phyloP scores from a whole-genome alignment of 2,797 vertebrate genomes.

The Premnoplex brunnescens region DNA sequence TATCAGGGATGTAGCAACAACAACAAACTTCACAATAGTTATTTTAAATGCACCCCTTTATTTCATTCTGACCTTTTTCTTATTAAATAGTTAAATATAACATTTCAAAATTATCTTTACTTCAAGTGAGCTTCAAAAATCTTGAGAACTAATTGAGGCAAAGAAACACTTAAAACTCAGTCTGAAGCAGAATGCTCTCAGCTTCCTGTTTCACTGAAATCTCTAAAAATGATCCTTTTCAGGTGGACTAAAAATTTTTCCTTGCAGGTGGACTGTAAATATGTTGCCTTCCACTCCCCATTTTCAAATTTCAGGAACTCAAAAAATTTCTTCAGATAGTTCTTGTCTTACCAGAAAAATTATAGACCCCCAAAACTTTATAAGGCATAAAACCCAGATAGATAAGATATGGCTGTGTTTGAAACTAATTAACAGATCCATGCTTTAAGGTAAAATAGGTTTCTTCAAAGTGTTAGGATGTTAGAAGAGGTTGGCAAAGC shows the following conservation, averaged over 20 bases:
- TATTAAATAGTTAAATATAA: background rate
- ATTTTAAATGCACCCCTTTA: background rate
- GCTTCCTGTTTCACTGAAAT: background rate
- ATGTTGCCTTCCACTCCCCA: background rate
- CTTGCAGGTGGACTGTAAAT: background rate
- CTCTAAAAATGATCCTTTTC: background rate
- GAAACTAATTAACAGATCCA: background rate
- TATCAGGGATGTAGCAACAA: background rate
- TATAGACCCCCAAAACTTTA: background rate
- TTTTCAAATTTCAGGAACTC: background rate
- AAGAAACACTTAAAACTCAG: background rate
- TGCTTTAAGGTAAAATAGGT: background rate
- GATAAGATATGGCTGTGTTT: background rate
- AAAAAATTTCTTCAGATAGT: background rate
- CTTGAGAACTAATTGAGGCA: background rate
- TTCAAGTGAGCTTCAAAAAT: background rate
- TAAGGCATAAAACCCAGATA: background rate
- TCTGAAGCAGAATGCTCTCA: background rate
- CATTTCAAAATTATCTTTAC: background rate
- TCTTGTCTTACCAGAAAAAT: background rate
- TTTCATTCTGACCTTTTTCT: background rate
- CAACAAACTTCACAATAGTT: background rate
- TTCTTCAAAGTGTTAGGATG: background rate
- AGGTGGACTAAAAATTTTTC: background rate
- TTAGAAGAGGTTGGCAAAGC: background rate